Base-by-base conservation (phyloP, 2,888 invertebrate genomes). In the Drosophila falleni region DNA sequence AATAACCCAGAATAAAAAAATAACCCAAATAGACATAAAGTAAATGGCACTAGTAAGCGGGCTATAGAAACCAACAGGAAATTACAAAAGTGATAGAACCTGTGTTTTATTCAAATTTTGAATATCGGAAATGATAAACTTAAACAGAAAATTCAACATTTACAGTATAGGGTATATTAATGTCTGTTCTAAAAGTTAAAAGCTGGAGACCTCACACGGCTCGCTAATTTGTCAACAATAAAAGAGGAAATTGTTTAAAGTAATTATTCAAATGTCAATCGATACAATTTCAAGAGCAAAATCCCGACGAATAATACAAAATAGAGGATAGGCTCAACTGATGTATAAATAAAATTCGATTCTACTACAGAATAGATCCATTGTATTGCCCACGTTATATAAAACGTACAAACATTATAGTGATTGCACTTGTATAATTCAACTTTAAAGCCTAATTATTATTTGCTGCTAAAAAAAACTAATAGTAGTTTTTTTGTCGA, bases 171-270 rank as follows among this genome's bases (percentile, higher is more conserved):
- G 9, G 49, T 50, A 65, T 33, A 5, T 29, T 0, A 39, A 23
- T 11, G 9, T 46, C 9, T 16, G 15, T 51, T 19, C 44, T 29
- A 5, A 11, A 2, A 16, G 9, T 35, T 16, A 2, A 39, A 53
- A 16, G 2, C 16, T 29, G 15, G 26, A 26, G n/a, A 33, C 33
- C 65, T 66, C 72, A 66, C 78, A 78, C 58, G 54, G 54, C 42
- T 69, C 50, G 66, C 47, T 66, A 69, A 75, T 75, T 63, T 72
- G 79, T 46, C 63, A 44, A 77, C 51, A 67, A 77, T 60, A 44
- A 49, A 62, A 29, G 39, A 46, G 73, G 66, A 74, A 67, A 74
- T 77, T 67, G 66, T 44, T 51, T 49, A 35, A 49, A 41, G 19
- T 53, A 74, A 77, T 76, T 70, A 53, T 33, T 44, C n/a, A 35